phyloP scores from a whole-genome alignment of 2,888 invertebrate genomes.

The Heterodera filipjevi region DNA sequence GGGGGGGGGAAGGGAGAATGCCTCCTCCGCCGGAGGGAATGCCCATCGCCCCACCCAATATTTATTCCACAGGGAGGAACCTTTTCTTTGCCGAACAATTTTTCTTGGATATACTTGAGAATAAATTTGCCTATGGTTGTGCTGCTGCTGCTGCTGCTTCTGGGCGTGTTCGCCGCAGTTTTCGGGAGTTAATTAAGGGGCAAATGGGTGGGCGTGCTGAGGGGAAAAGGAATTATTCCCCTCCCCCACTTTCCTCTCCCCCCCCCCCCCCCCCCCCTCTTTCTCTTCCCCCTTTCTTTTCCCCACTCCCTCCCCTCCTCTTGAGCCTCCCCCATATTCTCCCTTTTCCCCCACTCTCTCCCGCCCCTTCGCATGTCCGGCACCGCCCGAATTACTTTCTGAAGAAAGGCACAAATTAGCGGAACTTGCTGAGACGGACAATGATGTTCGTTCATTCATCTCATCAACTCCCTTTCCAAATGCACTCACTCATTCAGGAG shows the following conservation, averaged over 20 bases:
- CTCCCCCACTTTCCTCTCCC: not conserved
- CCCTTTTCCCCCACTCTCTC: not conserved
- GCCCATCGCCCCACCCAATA: not conserved
- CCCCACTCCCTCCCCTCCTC: not conserved
- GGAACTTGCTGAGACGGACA: conserved; percentile 16
- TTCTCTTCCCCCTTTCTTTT: not conserved
- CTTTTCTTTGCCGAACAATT: not conserved
- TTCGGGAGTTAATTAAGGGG: conserved; percentile 18
- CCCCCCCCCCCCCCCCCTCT: not conserved
- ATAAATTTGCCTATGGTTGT: not conserved
- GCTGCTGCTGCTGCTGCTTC: not conserved
- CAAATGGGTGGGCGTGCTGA: conserved; percentile 11
- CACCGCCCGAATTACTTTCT: conserved; percentile 6
- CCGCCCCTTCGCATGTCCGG: not conserved
- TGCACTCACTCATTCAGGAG: not conserved
- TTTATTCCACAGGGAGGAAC: conserved; percentile 4
- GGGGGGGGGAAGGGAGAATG: not conserved
- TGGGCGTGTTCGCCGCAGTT: not conserved
- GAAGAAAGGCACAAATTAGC: conserved; percentile 12
- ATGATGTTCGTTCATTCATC: conserved; percentile 13
- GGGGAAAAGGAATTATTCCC: not conserved
- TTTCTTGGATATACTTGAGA: not conserved
- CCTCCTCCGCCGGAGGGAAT: not conserved
- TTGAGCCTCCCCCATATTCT: not conserved
- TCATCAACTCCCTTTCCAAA: not conserved